Conservation (phyloP, 2,113 vertebrate genomes). For the Sphyrna mokarran region DNA sequence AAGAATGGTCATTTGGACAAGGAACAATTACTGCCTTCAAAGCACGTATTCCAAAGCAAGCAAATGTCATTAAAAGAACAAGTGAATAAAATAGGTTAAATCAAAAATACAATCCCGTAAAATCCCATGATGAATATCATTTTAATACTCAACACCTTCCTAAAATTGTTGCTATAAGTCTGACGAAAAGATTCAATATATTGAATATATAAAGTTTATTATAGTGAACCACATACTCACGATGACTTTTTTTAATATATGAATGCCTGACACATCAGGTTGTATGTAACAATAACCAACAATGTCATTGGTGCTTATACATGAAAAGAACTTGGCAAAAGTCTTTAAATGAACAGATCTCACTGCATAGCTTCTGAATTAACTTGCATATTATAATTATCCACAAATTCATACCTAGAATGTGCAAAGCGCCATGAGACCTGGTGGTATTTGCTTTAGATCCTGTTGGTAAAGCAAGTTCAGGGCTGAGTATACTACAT, state of each 20-base stretch:
- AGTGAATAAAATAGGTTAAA: background rate
- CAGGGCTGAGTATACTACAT: conserved; percentile 90
- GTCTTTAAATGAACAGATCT: background rate
- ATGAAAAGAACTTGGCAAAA: background rate
- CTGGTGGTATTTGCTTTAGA: conserved; percentile 87
- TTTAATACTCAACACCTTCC: background rate
- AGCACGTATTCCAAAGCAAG: background rate
- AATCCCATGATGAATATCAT: background rate
- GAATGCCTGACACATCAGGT: background rate
- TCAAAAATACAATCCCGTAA: background rate
- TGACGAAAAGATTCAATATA: background rate
- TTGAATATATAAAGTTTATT: background rate
- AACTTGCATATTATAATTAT: background rate
- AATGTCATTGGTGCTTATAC: background rate
- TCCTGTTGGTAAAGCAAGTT: conserved; percentile 86
- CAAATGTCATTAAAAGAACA: background rate
- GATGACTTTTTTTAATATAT: background rate
- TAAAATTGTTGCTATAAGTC: background rate
- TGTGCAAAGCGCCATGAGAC: conserved; percentile 92
- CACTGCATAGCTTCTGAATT: background rate
- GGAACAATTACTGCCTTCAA: background rate
- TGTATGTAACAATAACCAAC: background rate
- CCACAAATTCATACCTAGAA: conserved; percentile 69
- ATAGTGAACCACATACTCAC: background rate
- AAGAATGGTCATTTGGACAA: background rate